A percentile compares a stretch with the other conserved stretches of the same genome.
Evolutionary conservation across 2,888 invertebrate species (phyloP).

Genomic region (Macropis europaea): DNA sequence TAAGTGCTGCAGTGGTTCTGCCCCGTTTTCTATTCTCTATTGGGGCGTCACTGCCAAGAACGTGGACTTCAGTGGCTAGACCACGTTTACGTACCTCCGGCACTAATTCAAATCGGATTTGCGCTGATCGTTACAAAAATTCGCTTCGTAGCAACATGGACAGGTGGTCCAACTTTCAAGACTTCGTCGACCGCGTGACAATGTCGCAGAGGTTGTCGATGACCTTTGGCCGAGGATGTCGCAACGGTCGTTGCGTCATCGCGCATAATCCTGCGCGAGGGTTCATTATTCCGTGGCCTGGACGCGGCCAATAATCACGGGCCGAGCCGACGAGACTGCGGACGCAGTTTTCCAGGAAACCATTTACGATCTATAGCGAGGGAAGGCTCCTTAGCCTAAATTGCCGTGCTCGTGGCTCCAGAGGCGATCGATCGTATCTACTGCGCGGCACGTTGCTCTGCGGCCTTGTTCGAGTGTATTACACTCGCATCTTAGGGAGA

Average conservation of each 20-base stretch:
- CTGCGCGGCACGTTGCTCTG: slow-evolving; percentile 38
- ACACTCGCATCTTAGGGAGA: slow-evolving; percentile 46
- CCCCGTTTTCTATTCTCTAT: too few relatives aligned
- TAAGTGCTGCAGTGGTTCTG: too few relatives aligned
- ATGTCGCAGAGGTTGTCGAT: too few relatives aligned
- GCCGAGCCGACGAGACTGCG: slow-evolving; percentile 16
- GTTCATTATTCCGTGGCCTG: slow-evolving; percentile 17
- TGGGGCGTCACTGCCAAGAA: too few relatives aligned
- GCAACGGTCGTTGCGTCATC: slow-evolving; percentile 20
- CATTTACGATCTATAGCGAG: slow-evolving; percentile 37
- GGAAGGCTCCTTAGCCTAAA: slow-evolving; percentile 53
- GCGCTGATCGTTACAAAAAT: too few relatives aligned
- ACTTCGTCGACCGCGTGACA: too few relatives aligned
- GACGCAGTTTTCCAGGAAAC: slow-evolving; percentile 60
- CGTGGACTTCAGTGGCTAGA: too few relatives aligned
- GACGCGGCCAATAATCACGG: slow-evolving; percentile 23
- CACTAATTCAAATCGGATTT: too few relatives aligned
- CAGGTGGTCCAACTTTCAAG: too few relatives aligned
- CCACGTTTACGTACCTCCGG: too few relatives aligned
- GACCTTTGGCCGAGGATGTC: not conserved
- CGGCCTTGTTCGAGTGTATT: slow-evolving; percentile 65
- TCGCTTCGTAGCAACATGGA: too few relatives aligned
- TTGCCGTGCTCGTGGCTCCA: slow-evolving; percentile 53
- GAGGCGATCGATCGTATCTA: slow-evolving; percentile 66
- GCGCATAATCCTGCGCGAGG: slow-evolving; percentile 11